Base-by-base conservation (phyloP, 1,140 invertebrate species). In the Metaphire vulgaris region DNA sequence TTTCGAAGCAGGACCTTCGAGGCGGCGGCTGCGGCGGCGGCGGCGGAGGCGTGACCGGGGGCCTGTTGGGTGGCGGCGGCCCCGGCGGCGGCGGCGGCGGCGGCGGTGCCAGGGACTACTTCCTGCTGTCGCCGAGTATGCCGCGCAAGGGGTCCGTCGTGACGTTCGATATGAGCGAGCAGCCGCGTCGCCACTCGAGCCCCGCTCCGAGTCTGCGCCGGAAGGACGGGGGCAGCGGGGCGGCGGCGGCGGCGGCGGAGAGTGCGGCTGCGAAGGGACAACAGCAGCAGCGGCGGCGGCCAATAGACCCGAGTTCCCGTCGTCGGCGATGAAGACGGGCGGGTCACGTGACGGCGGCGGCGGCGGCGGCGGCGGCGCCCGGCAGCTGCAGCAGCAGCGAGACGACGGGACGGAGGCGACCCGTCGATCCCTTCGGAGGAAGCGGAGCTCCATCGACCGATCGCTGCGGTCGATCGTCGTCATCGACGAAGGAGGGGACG, bases 401-500 rank as follows among this genome's bases (percentile, higher is more conserved):
- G 29, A 56, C 26, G 33, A 73, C 30, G 70, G 65, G 30, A 33
- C 32, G 16, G 28, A 34, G 16, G 6, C 41, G 41, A n/a, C n/a
- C n/a, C 41, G 41, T 56, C 41, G 41, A 56, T 73, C 72, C 12
- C 29, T 34, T 15, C 31, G 30, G 12, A 56, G 75, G 30, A 76
- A 76, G 33, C 75, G 71, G 30, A 76, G 75, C 69, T 33, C 74
- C 1, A 26, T 32, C 26, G 75, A 76, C 16, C 69, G 56, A 56
- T 76, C 75, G 1, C 74, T 76, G 2, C 30, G 33, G 28, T 76
- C 75, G n/a, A n/a, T n/a, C 21, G 21, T 76, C 2, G 26, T 31
- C 32, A 76, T 76, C 33, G 75, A 76, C n/a, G n/a, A n/a, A n/a
- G n/a, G n/a, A 16, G 75, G 73, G 31, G 69, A 76, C 21, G 75